A percentile compares a stretch with the other conserved stretches of the same genome.
phyloP scores from a whole-genome alignment of 2,888 invertebrate genomes.

The Adelognathus sp. region DNA sequence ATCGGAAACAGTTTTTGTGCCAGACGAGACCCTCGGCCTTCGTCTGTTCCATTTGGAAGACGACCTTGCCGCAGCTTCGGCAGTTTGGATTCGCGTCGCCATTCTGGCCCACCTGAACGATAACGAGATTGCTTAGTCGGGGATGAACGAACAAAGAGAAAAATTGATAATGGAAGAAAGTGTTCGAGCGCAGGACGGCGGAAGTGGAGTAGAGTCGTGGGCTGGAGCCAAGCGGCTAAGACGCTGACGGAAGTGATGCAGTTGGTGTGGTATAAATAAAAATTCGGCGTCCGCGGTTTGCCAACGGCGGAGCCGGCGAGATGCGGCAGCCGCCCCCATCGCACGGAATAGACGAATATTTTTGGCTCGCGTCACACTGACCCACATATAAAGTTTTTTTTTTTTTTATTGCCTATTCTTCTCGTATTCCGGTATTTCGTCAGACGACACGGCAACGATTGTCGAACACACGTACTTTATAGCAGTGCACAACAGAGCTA shows the following conservation, averaged over 20 bases:
- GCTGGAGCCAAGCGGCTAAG: background rate
- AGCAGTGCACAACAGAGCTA: background rate
- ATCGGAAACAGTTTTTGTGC: constrained; percentile 98
- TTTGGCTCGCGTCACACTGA: constrained; percentile 51
- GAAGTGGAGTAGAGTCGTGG: background rate
- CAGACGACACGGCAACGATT: constrained; percentile 1
- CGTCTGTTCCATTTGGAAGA: constrained; percentile 98
- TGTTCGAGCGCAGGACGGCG: background rate
- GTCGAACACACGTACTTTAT: background rate
- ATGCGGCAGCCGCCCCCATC: constrained; percentile 5
- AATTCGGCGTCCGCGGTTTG: constrained; percentile 32
- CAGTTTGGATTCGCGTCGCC: constrained; percentile 87
- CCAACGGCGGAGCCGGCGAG: constrained; percentile 22
- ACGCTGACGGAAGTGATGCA: constrained; percentile 50
- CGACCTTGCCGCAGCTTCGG: constrained; percentile 92
- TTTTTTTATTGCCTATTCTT: background rate
- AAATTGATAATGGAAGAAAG: background rate
- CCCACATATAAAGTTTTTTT: constrained; percentile 29
- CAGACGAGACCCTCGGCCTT: constrained; percentile 95
- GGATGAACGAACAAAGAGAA: background rate
- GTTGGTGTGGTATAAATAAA: constrained; percentile 49
- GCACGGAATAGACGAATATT: constrained; percentile 54
- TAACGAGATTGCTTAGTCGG: constrained; percentile 5
- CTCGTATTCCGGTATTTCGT: constrained; percentile 17
- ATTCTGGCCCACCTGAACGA: constrained; percentile 77